Percentiles rank a stretch among this genome's conserved stretches.
Evolutionary conservation across 1,140 invertebrate species (phyloP).

Genomic region (Plutomurus gul): DNA sequence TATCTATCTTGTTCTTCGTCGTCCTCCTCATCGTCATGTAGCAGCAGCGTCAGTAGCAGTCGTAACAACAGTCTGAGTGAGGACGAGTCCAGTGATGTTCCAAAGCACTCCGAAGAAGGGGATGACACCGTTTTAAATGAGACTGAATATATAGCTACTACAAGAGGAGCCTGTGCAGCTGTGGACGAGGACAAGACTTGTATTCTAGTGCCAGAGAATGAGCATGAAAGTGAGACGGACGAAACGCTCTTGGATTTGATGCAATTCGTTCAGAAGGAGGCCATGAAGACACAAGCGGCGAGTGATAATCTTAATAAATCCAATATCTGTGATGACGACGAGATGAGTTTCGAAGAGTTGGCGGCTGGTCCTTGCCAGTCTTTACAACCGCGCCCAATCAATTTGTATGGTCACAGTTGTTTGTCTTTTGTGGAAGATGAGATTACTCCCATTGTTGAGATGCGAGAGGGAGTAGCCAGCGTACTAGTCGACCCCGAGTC

Average conservation of each 20-base stretch:
- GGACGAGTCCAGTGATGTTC: neutral
- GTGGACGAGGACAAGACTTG: conserved; percentile 1
- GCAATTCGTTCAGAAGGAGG: neutral
- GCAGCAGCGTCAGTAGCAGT: conserved; percentile 9
- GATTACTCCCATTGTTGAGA: conserved; percentile 10
- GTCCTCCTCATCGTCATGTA: neutral
- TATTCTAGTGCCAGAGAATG: neutral
- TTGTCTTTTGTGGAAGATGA: conserved; percentile 48
- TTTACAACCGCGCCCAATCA: neutral
- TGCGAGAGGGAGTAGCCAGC: neutral
- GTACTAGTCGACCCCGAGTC: conserved; percentile 36
- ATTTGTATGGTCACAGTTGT: conserved; percentile 8
- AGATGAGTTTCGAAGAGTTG: conserved; percentile 20
- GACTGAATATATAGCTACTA: conserved; percentile 8
- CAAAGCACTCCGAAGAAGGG: neutral
- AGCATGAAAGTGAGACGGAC: neutral
- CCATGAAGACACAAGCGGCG: neutral
- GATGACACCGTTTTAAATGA: neutral
- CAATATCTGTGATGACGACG: neutral
- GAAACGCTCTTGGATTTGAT: conserved; percentile 24
- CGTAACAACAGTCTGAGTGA: conserved; percentile 14
- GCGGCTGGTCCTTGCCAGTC: neutral
- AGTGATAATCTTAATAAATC: neutral
- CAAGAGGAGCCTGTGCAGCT: neutral
- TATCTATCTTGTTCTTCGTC: neutral